Conservation (phyloP, 53 echinoderm and acorn worm species). For the Zoroaster sp. region DNA sequence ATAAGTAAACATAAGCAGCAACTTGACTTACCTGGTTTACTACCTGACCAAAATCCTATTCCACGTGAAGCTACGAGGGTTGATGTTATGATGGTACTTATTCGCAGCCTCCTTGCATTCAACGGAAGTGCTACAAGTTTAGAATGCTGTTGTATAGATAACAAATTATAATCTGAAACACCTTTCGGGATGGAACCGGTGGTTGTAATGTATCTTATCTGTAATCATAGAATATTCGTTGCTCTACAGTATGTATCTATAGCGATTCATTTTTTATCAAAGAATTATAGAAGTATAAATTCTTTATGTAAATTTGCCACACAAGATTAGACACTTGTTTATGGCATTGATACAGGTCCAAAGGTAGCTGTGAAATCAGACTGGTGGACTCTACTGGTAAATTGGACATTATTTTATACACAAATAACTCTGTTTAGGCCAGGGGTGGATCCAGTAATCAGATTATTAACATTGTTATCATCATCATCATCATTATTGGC, state of each 20-base stretch:
- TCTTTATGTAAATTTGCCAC: neutral
- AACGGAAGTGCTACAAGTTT: neutral
- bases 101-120: conserved; percentile 13
- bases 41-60: conserved; percentile 67
- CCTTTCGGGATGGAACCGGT: neutral
- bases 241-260: neutral
- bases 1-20: too few relatives aligned
- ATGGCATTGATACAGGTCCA: neutral
- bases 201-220: neutral
- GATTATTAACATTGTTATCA: too few relatives aligned
- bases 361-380: neutral
- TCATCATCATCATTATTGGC: too few relatives aligned
- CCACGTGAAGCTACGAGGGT: conserved; percentile 68
- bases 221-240: neutral
- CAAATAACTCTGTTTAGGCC: too few relatives aligned
- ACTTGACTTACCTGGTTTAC: conserved; percentile 54
- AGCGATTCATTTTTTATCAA: too few relatives aligned
- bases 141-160: neutral
- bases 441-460: too few relatives aligned
- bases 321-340: neutral
- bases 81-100: conserved; percentile 69
- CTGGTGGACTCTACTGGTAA: too few relatives aligned
- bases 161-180: neutral
- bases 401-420: too few relatives aligned
- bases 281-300: neutral